These are phyloP conservation scores for Erpornis zantholeuca DNA, from an alignment of 2,113 vertebrate genomes.

Conservation along the genomic window DNA sequence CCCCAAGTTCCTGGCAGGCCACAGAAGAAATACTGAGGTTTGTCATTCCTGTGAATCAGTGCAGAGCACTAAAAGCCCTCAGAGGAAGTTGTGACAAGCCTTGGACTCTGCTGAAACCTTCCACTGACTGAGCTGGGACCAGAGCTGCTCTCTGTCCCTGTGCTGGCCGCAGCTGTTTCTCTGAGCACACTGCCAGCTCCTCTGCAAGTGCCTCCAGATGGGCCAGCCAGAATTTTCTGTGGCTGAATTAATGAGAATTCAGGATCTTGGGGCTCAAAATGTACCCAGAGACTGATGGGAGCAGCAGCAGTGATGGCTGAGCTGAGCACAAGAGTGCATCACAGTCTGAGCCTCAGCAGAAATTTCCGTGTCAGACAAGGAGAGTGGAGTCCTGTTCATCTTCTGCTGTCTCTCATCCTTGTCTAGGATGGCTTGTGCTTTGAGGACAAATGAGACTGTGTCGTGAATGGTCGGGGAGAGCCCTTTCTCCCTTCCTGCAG, in stretches of 20 bases:
- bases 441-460: background rate
- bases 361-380: accelerated
- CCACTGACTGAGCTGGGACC: background rate
- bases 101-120: background rate
- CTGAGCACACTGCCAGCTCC: background rate
- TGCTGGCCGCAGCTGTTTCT: slow-evolving; percentile 1
- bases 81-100: background rate
- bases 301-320: background rate
- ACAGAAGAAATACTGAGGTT: background rate
- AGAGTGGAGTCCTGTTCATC: background rate
- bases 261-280: background rate
- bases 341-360: background rate
- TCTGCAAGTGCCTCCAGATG: background rate
- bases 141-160: background rate
- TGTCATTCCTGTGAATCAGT: background rate
- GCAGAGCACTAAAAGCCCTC: background rate
- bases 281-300: accelerated
- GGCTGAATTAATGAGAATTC: background rate
- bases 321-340: background rate
- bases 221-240: background rate
- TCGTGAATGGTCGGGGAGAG: background rate
- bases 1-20: background rate
- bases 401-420: background rate
- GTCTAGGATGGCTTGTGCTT: background rate
- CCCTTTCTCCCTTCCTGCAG: background rate